phyloP scores from a whole-genome alignment of 2,113 vertebrate species.

The Eclectus roratus region DNA sequence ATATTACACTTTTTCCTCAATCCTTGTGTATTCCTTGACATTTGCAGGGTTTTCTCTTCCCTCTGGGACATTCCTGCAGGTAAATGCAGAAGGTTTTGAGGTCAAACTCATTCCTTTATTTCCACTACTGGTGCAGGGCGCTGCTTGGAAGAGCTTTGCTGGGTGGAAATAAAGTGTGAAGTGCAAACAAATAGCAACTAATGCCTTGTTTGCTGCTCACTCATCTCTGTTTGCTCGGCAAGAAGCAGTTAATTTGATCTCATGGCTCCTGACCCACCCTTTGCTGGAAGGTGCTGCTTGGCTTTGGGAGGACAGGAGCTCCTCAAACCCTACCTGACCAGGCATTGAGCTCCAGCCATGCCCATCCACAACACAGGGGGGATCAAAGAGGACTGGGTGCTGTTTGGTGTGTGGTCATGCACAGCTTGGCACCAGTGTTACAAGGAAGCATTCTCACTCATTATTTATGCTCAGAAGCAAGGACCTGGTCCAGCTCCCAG shows the following conservation, averaged over 20 bases:
- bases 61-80: background rate
- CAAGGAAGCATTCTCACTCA: background rate
- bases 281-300: background rate
- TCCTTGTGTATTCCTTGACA: background rate
- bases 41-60: background rate
- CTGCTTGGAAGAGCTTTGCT: background rate
- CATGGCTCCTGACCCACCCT: background rate
- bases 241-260: background rate
- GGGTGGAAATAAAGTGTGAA: background rate
- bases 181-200: background rate
- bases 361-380: rapidly evolving
- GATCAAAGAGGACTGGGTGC: background rate
- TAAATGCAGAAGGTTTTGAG: background rate
- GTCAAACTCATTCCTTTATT: background rate
- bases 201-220: background rate
- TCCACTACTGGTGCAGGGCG: rapidly evolving
- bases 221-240: background rate
- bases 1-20: background rate
- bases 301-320: background rate
- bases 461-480: background rate
- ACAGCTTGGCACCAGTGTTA: background rate
- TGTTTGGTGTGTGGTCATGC: background rate
- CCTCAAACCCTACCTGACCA: background rate
- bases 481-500: background rate
- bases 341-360: rapidly evolving